Evolutionary conservation across 1,140 invertebrate species (phyloP), one percentile per base, ranked within the genome.

Genomic region (Drosophila miranda): DNA sequence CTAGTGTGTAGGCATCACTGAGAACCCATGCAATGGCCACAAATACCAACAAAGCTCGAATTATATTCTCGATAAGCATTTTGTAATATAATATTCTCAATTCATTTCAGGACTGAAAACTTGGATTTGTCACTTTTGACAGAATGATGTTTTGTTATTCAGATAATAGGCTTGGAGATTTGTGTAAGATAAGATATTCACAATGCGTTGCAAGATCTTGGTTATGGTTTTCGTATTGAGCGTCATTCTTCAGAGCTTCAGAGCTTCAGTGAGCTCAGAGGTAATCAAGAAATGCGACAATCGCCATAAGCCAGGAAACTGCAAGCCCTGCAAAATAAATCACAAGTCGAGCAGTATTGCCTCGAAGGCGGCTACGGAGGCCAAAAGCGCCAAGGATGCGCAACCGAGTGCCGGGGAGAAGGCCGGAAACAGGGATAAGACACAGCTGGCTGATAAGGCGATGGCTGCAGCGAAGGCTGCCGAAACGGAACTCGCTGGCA

Each of bases 131-230:
- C 5, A 23, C 9, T 23, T 48, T 19, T 21, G 19, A 48, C 5
- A 11, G 9, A 3, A 23, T 6, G 6, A 7, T 23, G 11, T 23
- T 2, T 28, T 19, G 11, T 2, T 42, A 44, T 44, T 4, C 41
- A 44, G 43, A 8, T 43, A 11, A 44, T 38, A 11, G 34, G 44
- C 69, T 41, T 45, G n/a, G 69, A 60, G 41, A 55, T 67, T 38
- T 38, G 11, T 38, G 34, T 38, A 4, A 38, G 11, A 55, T 74
- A 66, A 21, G 16, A 77, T 44, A 69, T 59, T 67, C 38, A 41
- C 52, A 34, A 79, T 80, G 77, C 71, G 46, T 66, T 66, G n/a
- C 45, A n/a, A 14, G 30, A 19, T 8, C 23, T 43, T 73, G 44
- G 21, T 62, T 19, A 44, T 38, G n/a, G 43, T 74, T 8, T 43